These are phyloP conservation scores for Oophaga sylvatica DNA, from an alignment of 2,797 vertebrate genomes.

Conservation along the genomic window DNA sequence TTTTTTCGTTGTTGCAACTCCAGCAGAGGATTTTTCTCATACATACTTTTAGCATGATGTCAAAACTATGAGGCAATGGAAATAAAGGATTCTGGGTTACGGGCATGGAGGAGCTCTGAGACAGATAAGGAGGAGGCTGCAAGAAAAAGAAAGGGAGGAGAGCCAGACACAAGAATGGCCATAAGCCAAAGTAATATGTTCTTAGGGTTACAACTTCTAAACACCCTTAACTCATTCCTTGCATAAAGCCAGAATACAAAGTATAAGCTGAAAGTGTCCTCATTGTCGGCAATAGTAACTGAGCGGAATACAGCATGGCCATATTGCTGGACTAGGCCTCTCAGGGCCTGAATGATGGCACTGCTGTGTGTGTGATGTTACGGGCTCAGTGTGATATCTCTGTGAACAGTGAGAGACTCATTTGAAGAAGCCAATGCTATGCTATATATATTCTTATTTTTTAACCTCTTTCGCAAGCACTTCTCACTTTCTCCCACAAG, in stretches of 20 bases:
- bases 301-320: background rate
- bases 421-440: background rate
- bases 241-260: background rate
- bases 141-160: constrained; percentile 3
- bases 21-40: constrained; percentile 14
- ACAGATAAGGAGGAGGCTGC: constrained; percentile 42
- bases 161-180: background rate
- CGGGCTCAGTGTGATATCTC: background rate
- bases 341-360: background rate
- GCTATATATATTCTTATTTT: background rate
- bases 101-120: constrained; percentile 47
- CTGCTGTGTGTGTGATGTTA: background rate
- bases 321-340: background rate
- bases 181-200: constrained; percentile 13
- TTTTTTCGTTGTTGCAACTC: constrained; percentile 37
- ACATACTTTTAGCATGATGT: constrained; percentile 59
- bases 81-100: constrained; percentile 43
- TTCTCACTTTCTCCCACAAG: constrained; percentile 33
- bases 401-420: background rate
- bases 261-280: background rate
- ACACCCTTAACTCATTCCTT: constrained; percentile 34
- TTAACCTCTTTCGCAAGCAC: background rate
- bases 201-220: constrained; percentile 6
- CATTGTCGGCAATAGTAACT: background rate
- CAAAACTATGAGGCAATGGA: constrained; percentile 46